These are phyloP conservation scores for Sylvia atricapilla DNA, from an alignment of 2,113 vertebrate species.

Conservation along the genomic window DNA sequence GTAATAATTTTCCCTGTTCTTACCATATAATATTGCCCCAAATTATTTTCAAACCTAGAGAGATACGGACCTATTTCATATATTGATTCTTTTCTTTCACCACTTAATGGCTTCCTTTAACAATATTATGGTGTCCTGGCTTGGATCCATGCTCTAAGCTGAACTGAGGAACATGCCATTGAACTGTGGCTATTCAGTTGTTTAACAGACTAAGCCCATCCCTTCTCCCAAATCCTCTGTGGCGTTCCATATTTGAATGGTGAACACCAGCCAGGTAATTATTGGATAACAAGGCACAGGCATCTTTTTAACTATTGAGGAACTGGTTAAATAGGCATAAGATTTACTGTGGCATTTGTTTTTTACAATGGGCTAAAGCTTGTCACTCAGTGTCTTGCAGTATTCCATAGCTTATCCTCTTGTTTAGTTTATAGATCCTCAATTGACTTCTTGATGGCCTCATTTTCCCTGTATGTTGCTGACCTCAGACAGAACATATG, in stretches of 20 bases:
- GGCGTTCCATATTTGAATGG: accelerated
- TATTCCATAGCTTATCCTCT: not conserved
- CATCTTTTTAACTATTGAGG: not conserved
- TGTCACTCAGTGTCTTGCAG: not conserved
- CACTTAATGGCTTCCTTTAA: not conserved
- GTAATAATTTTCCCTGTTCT: not conserved
- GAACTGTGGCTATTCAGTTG: not conserved
- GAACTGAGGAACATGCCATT: not conserved
- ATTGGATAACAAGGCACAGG: not conserved
- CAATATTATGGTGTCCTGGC: not conserved
- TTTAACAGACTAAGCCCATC: not conserved
- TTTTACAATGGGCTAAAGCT: not conserved
- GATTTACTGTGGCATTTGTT: not conserved
- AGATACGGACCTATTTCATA: not conserved
- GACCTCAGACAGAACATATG: not conserved
- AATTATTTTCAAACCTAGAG: not conserved
- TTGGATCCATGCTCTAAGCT: not conserved
- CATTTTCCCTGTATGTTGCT: not conserved
- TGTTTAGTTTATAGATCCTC: constrained; percentile 24
- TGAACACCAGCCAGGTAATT: not conserved
- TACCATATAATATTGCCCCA: not conserved
- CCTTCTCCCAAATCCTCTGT: not conserved
- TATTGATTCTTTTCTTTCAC: not conserved
- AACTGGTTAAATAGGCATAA: not conserved
- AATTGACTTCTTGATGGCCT: not conserved